Conservation (phyloP, 2,888 invertebrate genomes). For the Heliconius ismenius region DNA sequence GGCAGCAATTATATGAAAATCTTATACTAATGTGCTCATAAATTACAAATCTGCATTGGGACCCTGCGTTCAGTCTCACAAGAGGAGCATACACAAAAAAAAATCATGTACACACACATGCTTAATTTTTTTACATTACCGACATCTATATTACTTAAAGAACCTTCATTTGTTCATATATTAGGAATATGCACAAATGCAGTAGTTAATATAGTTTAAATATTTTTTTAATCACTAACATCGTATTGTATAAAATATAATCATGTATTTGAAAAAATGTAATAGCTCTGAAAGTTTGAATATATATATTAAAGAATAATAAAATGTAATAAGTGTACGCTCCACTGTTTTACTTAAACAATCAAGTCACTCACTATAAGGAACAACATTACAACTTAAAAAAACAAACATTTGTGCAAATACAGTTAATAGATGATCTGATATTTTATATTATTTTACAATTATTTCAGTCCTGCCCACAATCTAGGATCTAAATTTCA, state of each 20-base stretch:
- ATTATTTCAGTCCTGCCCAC: constrained; percentile 35
- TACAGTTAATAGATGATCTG: constrained; percentile 26
- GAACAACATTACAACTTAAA: constrained; percentile 36
- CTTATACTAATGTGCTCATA: constrained; percentile 55
- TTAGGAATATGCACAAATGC: not conserved
- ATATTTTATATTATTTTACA: constrained; percentile 29
- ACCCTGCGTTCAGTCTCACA: constrained; percentile 59
- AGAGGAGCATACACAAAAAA: constrained; percentile 32
- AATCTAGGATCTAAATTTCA: constrained; percentile 17
- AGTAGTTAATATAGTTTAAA: not conserved
- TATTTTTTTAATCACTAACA: not conserved
- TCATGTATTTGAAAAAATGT: not conserved
- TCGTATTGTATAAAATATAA: not conserved
- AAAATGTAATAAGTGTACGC: constrained; percentile 23
- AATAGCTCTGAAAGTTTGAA: not conserved
- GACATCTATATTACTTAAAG: not conserved
- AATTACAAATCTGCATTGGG: constrained; percentile 52
- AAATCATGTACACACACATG: not conserved
- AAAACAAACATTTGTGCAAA: constrained; percentile 43
- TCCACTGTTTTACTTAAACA: constrained; percentile 23
- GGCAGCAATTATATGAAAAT: constrained; percentile 40
- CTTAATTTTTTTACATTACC: not conserved
- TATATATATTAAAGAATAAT: not conserved
- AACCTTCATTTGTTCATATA: constrained; percentile 8
- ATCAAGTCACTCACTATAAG: constrained; percentile 34